These are phyloP conservation scores for Acleris laterana DNA, from an alignment of 2,888 invertebrate genomes.

Conservation along the genomic window DNA sequence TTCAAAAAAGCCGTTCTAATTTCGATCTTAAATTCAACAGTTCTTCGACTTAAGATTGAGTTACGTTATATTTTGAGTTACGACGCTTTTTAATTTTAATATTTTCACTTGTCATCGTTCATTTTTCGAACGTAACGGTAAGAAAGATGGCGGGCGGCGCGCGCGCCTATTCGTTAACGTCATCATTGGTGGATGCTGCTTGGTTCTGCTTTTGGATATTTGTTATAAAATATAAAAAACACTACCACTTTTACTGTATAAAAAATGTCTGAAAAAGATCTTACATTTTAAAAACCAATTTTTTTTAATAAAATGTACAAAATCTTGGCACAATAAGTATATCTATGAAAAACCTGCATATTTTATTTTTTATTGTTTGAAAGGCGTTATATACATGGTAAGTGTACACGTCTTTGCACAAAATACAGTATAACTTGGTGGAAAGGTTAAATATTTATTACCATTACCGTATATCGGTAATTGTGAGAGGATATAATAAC, in stretches of 20 bases:
- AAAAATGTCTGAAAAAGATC: too few species aligned
- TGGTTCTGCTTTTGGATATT: slow-evolving; percentile 1
- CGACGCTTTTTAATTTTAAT: neutral
- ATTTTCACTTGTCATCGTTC: slow-evolving; percentile 18
- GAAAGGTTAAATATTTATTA: neutral
- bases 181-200: slow-evolving; percentile 27
- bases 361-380: too few species aligned
- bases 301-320: too few species aligned
- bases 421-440: too few species aligned
- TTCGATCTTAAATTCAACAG: neutral
- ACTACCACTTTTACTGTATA: too few species aligned
- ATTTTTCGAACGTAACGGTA: slow-evolving; percentile 28
- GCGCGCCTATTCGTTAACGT: slow-evolving; percentile 56
- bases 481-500: slow-evolving; percentile 9
- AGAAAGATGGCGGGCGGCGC: slow-evolving; percentile 25
- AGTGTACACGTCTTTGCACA: too few species aligned
- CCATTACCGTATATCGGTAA: slow-evolving; percentile 10
- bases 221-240: too few species aligned
- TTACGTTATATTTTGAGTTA: neutral
- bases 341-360: too few species aligned
- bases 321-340: too few species aligned
- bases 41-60: neutral
- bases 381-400: too few species aligned
- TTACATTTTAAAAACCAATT: too few species aligned
- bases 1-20: neutral